These are phyloP conservation scores for Salmo trutta DNA, from an alignment of 2,797 vertebrate species.

Conservation along the genomic window DNA sequence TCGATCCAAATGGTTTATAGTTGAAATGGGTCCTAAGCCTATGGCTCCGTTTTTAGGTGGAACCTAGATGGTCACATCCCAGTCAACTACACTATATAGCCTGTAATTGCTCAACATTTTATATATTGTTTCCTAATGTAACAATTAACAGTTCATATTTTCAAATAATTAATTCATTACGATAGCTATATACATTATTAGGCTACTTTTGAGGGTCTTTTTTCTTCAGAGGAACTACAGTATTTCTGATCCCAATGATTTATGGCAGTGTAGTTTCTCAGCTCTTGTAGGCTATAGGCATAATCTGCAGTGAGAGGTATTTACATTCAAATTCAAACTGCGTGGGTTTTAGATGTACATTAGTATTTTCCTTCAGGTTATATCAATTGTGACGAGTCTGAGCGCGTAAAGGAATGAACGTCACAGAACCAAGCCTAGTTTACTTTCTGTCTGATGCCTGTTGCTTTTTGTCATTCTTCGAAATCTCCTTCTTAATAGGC, in stretches of 20 bases:
- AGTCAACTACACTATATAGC: not conserved
- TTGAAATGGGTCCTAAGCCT: too few species aligned
- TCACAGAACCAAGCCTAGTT: too few species aligned
- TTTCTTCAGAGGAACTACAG: not conserved
- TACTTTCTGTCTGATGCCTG: too few species aligned
- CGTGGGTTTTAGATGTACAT: slow-evolving; percentile 5
- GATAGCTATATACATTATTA: not conserved
- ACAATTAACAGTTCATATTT: too few species aligned
- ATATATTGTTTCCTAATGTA: not conserved
- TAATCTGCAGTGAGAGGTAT: not conserved
- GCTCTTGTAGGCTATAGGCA: not conserved
- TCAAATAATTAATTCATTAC: too few species aligned
- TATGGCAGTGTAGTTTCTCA: not conserved
- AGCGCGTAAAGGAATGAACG: slow-evolving; percentile 24
- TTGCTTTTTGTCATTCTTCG: too few species aligned
- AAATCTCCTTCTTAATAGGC: too few species aligned
- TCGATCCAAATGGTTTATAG: too few species aligned
- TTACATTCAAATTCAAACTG: slow-evolving; percentile 35
- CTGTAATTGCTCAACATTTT: not conserved
- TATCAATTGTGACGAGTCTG: slow-evolving; percentile 32
- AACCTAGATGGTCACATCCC: too few species aligned
- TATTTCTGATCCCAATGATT: not conserved
- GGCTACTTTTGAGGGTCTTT: not conserved
- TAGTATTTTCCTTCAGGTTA: slow-evolving; percentile 14
- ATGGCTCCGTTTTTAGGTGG: too few species aligned